phyloP scores from a whole-genome alignment of 2,797 vertebrate genomes.

The Danio choprae region DNA sequence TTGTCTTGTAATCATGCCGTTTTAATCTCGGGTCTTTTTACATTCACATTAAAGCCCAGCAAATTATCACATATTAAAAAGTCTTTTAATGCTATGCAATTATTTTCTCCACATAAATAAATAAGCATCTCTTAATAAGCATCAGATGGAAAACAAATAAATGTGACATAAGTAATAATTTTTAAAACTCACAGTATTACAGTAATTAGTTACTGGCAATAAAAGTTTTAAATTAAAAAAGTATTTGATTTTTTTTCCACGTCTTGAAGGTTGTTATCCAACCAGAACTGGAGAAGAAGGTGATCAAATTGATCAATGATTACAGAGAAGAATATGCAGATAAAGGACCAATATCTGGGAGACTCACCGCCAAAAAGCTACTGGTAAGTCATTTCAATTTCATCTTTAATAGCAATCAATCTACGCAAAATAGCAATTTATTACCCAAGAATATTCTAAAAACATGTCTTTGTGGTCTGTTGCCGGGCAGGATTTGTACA shows the following conservation, averaged over 20 bases:
- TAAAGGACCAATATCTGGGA: conserved; percentile 88
- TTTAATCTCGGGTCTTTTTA: too few species aligned
- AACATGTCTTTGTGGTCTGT: background rate
- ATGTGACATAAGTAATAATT: background rate
- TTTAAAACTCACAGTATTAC: background rate
- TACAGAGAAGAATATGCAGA: conserved; percentile 88
- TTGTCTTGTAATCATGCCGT: too few species aligned
- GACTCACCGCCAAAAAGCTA: conserved; percentile 93
- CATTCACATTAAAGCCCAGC: too few species aligned
- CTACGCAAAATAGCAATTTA: too few species aligned
- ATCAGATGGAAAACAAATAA: too few species aligned
- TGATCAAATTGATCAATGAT: conserved; percentile 93
- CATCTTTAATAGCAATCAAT: background rate
- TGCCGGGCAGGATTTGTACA: conserved; percentile 89
- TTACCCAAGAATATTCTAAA: too few species aligned
- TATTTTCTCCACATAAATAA: too few species aligned
- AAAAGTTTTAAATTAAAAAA: background rate
- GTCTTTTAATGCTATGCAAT: too few species aligned
- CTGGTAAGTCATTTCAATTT: conserved; percentile 77
- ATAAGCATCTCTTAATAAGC: too few species aligned
- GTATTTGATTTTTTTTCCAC: conserved; percentile 1
- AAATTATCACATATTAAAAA: too few species aligned
- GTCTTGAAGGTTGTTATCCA: conserved; percentile 88
- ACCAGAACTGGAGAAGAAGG: conserved; percentile 89
- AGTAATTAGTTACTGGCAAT: background rate